Percentiles rank a stretch among this genome's conserved stretches.
Conservation (phyloP, 2,888 invertebrate species). For the Oxytorus armatus region DNA sequence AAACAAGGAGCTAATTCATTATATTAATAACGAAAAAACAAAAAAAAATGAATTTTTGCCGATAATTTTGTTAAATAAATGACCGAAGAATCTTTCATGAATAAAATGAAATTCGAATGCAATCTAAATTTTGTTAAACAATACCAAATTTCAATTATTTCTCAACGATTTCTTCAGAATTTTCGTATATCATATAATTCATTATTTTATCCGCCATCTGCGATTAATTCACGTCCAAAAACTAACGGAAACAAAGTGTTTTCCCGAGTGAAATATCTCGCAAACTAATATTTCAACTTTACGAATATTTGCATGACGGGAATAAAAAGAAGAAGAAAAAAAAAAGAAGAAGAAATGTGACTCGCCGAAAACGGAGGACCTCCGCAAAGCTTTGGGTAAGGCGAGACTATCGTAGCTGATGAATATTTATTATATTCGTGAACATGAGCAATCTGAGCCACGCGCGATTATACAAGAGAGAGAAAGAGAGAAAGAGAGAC, state of each 20-base stretch:
- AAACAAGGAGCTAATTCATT: constrained; percentile 11
- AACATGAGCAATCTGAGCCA: constrained; percentile 48
- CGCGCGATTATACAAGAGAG: constrained; percentile 13
- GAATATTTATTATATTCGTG: constrained; percentile 60
- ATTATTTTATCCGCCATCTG: constrained; percentile 6
- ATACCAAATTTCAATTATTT: constrained; percentile 32
- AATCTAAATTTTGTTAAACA: constrained; percentile 33
- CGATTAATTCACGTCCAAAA: constrained; percentile 35
- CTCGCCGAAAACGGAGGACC: constrained; percentile 16
- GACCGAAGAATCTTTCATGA: neutral
- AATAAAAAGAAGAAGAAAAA: neutral
- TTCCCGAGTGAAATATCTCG: too few species aligned
- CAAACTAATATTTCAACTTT: constrained; percentile 40
- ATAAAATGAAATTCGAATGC: too few species aligned
- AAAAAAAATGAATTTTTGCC: neutral
- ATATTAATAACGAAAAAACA: neutral
- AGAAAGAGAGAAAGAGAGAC: constrained; percentile 29
- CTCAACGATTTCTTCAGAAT: too few species aligned
- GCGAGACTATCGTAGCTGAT: constrained; percentile 32
- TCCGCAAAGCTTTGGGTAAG: constrained; percentile 19
- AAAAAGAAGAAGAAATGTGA: constrained; percentile 5
- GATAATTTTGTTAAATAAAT: too few species aligned
- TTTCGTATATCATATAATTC: constrained; percentile 26
- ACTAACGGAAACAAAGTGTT: neutral
- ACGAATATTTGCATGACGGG: constrained; percentile 22